Conservation (phyloP, 2,888 invertebrate genomes). For the Acanthosepion lycidas region DNA sequence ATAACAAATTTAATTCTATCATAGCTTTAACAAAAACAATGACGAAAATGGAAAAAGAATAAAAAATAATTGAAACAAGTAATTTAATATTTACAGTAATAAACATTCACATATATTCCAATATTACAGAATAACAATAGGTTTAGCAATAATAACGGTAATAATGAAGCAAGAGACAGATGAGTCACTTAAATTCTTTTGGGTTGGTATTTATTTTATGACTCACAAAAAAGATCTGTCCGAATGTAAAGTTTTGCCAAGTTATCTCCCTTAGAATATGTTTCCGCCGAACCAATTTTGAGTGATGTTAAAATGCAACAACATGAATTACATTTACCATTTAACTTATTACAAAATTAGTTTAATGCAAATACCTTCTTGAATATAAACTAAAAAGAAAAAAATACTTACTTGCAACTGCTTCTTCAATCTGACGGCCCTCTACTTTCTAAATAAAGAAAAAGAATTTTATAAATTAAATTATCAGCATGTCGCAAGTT, state of each 20-base stretch:
- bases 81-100: not conserved
- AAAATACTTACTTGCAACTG: not conserved
- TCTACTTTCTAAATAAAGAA: conserved; percentile 44
- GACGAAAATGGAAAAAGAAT: no score
- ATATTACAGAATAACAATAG: not conserved
- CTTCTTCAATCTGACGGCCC: conserved; percentile 46
- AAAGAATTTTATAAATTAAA: not conserved
- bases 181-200: not conserved
- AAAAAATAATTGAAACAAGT: no score
- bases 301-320: not conserved
- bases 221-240: not conserved
- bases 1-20: no score
- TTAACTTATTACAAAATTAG: no score
- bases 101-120: not conserved
- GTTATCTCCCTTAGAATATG: not conserved
- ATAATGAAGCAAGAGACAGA: not conserved
- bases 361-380: no score
- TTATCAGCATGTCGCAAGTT: no score
- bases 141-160: not conserved
- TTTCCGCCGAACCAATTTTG: not conserved
- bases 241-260: not conserved
- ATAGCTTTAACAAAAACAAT: no score
- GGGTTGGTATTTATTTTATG: not conserved
- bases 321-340: not conserved
- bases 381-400: no score